Base-by-base conservation (phyloP, 2,888 invertebrate species). In the Athalia circularis region DNA sequence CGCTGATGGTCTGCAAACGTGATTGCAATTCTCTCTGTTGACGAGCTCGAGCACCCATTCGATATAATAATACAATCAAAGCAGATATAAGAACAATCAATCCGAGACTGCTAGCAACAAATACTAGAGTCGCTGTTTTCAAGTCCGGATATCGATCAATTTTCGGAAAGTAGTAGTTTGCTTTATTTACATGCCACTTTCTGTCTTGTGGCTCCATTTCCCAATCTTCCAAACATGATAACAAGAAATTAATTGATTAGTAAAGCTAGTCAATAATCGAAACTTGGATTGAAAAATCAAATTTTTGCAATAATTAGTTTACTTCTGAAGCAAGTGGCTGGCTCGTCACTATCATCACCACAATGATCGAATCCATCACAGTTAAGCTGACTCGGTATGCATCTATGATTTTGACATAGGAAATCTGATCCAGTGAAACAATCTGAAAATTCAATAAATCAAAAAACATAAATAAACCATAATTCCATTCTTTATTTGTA, bases 361-460 rank as follows among this genome's bases (percentile, higher is more conserved):
- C 95, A 95, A 83, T 95, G 95, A 89, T 95, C 95, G 83, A 95
- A 94, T 6, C 95, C 94, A 88, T 96, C 95, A 86, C 95, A 95
- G 77, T 93, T 93, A 57, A 95, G 88, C 45, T 93, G 92, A 68
- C 91, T 92, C 0, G 94, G 93, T 83, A 95, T 94, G 86, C 95
- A 95, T 79, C 95, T 92, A 83, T 94, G 93, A 87, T 95, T 95
- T 78, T 93, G 92, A 82, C 95, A 95, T 15, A 94, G 91, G 85
- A 94, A 95, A 85, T 95, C 95, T 47, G 93, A 92, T 13, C 93
- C 93, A 65, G 93, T 91, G 85, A 93, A 94, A 86, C 95, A 95
- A 88, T 94, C 94, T 95, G 83, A 8, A 89, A 81, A 77, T 74
- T 57, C 29, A n/a, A 64, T 9, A n/a, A 72, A 68, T 52, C 48